These are phyloP conservation scores for Molothrus aeneus DNA, from an alignment of 2,797 vertebrate species.

Conservation along the genomic window DNA sequence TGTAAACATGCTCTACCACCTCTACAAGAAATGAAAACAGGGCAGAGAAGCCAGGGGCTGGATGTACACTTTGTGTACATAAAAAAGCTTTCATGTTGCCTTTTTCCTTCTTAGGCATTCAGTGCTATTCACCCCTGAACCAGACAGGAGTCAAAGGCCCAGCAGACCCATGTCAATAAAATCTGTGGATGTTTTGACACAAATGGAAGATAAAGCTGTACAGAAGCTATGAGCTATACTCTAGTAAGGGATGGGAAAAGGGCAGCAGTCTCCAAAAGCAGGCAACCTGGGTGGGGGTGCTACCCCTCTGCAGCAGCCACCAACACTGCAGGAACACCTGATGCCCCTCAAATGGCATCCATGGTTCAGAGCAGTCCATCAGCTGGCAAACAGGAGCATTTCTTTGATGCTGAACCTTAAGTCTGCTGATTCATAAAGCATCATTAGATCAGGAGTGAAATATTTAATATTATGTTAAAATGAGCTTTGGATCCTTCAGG, in stretches of 20 bases:
- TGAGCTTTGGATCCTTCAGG: background rate
- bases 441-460: background rate
- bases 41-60: background rate
- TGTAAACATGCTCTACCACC: background rate
- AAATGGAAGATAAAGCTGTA: background rate
- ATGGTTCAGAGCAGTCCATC: fast-evolving
- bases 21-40: background rate
- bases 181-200: background rate
- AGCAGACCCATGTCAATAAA: background rate
- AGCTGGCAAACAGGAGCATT: fast-evolving
- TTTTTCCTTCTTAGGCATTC: background rate
- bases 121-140: background rate
- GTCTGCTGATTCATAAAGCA: background rate
- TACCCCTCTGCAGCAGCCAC: background rate
- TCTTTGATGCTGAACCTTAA: background rate
- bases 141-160: background rate
- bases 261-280: fast-evolving
- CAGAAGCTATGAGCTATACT: background rate
- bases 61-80: background rate
- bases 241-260: background rate
- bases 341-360: background rate
- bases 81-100: background rate
- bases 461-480: background rate
- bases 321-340: background rate
- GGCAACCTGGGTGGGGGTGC: background rate